Evolutionary conservation across 2,113 vertebrate genomes (phyloP).

Genomic region (Rhynchomys soricoides): DNA sequence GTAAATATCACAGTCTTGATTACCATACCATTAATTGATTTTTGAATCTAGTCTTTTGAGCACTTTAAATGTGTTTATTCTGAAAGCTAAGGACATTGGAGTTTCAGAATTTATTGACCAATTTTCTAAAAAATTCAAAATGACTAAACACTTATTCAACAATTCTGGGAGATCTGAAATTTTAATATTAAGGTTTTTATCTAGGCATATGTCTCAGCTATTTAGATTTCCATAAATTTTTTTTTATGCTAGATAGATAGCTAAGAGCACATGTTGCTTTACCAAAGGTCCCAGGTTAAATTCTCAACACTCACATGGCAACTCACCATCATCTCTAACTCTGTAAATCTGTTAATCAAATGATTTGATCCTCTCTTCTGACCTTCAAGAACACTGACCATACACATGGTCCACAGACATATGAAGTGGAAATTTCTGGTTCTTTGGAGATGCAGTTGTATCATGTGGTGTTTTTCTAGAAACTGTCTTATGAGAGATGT

Average conservation of each 20-base stretch:
- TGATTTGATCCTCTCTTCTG: not conserved
- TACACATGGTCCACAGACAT: not conserved
- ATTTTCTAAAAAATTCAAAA: slow-evolving; percentile 20
- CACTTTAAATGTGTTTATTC: not conserved
- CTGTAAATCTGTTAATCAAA: not conserved
- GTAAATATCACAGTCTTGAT: not conserved
- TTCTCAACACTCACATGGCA: not conserved
- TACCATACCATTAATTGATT: not conserved
- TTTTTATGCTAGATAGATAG: not conserved
- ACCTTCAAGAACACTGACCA: not conserved
- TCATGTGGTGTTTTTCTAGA: too few relatives aligned
- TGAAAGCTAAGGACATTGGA: not conserved
- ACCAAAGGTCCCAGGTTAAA: not conserved
- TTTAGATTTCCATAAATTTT: not conserved
- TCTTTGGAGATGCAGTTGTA: too few relatives aligned
- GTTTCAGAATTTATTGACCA: not conserved
- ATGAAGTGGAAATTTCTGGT: too few relatives aligned
- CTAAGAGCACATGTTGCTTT: not conserved
- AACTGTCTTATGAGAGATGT: too few relatives aligned
- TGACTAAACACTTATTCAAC: not conserved
- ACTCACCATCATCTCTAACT: not conserved
- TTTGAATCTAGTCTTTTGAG: not conserved
- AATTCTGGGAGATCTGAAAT: not conserved
- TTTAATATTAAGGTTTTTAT: not conserved
- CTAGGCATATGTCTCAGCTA: not conserved